Percentiles rank a stretch among this genome's conserved stretches.
Conservation (phyloP, 1,140 invertebrate genomes). For the Brevipalpus yothersi region DNA sequence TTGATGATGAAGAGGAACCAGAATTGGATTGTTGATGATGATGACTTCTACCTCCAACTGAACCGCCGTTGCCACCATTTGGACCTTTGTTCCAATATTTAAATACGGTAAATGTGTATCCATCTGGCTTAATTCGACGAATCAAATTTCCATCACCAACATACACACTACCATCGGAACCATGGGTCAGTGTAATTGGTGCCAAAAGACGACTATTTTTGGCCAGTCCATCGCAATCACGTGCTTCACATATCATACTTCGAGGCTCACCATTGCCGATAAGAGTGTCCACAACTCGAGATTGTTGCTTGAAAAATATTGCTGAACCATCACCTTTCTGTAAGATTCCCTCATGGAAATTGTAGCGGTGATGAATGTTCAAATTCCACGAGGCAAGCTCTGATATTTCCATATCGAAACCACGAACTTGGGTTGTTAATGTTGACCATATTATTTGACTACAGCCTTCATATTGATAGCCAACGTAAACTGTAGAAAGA, state of each 20-base stretch:
- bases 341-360: conserved; percentile 81
- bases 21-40: conserved; percentile 36
- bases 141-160: conserved; percentile 93
- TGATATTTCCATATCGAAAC: conserved; percentile 90
- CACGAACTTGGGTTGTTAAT: conserved; percentile 69
- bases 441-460: conserved; percentile 67
- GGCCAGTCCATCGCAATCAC: conserved; percentile 55
- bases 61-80: background rate
- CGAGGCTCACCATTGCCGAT: conserved; percentile 79
- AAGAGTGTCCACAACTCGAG: conserved; percentile 53
- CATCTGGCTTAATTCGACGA: conserved; percentile 66
- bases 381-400: conserved; percentile 92
- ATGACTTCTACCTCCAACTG: conserved; percentile 52
- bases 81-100: conserved; percentile 23
- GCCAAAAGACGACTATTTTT: conserved; percentile 62
- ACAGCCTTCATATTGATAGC: conserved; percentile 79
- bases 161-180: conserved; percentile 83
- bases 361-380: conserved; percentile 93
- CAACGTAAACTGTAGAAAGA: conserved; percentile 44
- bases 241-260: conserved; percentile 32
- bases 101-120: conserved; percentile 71
- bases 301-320: conserved; percentile 69
- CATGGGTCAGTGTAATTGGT: conserved; percentile 71
- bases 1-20: conserved; percentile 26
- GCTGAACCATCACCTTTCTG: conserved; percentile 87